These are phyloP conservation scores for Arge pagana DNA, from an alignment of 2,888 invertebrate species.

Conservation along the genomic window DNA sequence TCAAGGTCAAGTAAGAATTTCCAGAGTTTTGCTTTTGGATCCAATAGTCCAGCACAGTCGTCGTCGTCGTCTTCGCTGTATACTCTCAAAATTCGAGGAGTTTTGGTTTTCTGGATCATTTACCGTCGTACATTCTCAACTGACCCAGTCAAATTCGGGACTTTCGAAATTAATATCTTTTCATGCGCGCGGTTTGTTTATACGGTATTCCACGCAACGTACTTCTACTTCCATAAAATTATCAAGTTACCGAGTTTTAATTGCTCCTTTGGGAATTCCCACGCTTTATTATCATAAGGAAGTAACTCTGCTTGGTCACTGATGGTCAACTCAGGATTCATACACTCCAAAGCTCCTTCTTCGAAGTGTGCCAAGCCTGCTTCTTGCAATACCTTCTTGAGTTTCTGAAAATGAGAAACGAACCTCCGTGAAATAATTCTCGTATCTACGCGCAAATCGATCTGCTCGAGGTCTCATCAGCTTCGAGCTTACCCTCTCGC, in stretches of 20 bases:
- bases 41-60: too few species aligned
- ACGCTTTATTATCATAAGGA: constrained; percentile 60
- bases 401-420: constrained; percentile 53
- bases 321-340: constrained; percentile 62
- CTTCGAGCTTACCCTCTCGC: constrained; percentile 10
- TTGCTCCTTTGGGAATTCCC: constrained; percentile 64
- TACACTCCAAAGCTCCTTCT: constrained; percentile 51
- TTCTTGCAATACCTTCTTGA: constrained; percentile 70
- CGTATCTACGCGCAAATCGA: too few species aligned
- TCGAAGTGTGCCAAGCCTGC: constrained; percentile 64
- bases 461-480: too few species aligned
- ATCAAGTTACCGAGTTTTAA: constrained; percentile 59
- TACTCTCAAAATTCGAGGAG: neutral
- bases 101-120: too few species aligned
- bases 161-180: too few species aligned
- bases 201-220: too few species aligned
- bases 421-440: too few species aligned
- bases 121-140: neutral
- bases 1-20: too few species aligned
- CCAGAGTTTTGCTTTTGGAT: too few species aligned
- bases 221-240: too few species aligned
- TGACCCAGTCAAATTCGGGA: neutral
- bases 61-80: too few species aligned
- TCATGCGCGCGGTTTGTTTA: too few species aligned
- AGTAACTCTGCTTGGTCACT: constrained; percentile 64